Evolutionary conservation across 2,888 invertebrate species (phyloP).

Genomic region (Eupithecia exiguata): DNA sequence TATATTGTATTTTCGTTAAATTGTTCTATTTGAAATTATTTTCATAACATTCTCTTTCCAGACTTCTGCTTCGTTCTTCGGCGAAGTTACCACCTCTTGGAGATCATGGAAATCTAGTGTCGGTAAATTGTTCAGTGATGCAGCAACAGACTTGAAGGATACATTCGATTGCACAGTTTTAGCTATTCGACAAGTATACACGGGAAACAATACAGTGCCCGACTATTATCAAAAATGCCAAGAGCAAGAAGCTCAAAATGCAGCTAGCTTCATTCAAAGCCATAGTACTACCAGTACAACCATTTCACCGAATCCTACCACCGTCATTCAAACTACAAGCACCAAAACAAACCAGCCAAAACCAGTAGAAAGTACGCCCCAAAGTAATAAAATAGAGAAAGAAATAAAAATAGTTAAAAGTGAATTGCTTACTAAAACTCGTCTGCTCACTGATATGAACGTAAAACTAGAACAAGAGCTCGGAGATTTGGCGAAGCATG

Average conservation of each 20-base stretch:
- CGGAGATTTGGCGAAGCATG: slow-evolving; percentile 56
- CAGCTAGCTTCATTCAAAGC: background rate
- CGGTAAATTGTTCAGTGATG: slow-evolving; percentile 66
- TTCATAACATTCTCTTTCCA: slow-evolving; percentile 50
- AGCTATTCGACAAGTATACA: slow-evolving; percentile 61
- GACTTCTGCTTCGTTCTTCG: slow-evolving; percentile 64
- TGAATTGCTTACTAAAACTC: slow-evolving; percentile 55
- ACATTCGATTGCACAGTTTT: slow-evolving; percentile 71
- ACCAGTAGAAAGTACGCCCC: background rate
- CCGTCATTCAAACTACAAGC: background rate
- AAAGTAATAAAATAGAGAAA: slow-evolving; percentile 21
- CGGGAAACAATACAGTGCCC: slow-evolving; percentile 39
- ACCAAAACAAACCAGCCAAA: slow-evolving; percentile 4
- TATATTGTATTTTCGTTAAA: background rate
- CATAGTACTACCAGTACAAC: background rate
- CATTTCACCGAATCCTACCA: slow-evolving; percentile 6
- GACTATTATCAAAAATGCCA: slow-evolving; percentile 49
- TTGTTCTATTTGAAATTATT: background rate
- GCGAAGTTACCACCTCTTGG: slow-evolving; percentile 61
- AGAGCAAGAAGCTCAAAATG: slow-evolving; percentile 5
- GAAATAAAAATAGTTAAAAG: slow-evolving; percentile 48
- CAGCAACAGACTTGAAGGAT: slow-evolving; percentile 66
- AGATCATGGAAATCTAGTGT: slow-evolving; percentile 62
- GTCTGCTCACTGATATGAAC: slow-evolving; percentile 58
- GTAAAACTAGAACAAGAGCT: slow-evolving; percentile 58